phyloP scores from a whole-genome alignment of 2,113 vertebrate species.

The Baryphthengus martii region DNA sequence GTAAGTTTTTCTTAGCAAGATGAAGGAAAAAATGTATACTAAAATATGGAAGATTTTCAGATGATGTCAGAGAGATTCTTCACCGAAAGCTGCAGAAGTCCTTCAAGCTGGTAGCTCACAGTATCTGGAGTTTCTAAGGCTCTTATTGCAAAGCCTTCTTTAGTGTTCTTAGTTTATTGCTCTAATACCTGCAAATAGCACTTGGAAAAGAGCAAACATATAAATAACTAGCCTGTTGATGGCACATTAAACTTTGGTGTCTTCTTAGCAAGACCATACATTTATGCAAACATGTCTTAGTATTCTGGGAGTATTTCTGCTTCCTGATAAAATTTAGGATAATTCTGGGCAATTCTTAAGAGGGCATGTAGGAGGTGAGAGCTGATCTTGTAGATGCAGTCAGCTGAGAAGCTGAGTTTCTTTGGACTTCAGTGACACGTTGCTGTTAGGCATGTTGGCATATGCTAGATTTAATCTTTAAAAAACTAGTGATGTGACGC shows the following conservation, averaged over 20 bases:
- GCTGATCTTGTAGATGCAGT: background rate
- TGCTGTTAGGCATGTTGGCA: background rate
- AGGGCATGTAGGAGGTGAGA: background rate
- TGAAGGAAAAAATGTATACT: background rate
- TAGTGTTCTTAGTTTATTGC: background rate
- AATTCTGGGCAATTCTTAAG: background rate
- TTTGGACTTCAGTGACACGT: slow-evolving; percentile 6
- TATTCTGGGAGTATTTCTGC: background rate
- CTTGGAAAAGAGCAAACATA: background rate
- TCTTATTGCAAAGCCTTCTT: slow-evolving; percentile 24
- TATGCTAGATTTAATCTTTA: slow-evolving; percentile 1
- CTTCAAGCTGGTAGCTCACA: background rate
- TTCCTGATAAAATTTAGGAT: background rate
- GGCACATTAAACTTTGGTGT: background rate
- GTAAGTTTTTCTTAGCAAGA: background rate
- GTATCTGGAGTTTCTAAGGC: background rate
- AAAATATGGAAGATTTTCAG: background rate
- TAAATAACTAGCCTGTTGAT: background rate
- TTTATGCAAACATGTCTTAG: background rate
- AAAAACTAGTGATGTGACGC: background rate
- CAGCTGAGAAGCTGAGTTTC: background rate
- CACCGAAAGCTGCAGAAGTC: background rate
- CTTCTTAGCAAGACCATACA: background rate
- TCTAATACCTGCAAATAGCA: background rate
- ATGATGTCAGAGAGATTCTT: background rate